Evolutionary conservation across 2,797 vertebrate genomes (phyloP).

Genomic region (Oreochromis grahami): DNA sequence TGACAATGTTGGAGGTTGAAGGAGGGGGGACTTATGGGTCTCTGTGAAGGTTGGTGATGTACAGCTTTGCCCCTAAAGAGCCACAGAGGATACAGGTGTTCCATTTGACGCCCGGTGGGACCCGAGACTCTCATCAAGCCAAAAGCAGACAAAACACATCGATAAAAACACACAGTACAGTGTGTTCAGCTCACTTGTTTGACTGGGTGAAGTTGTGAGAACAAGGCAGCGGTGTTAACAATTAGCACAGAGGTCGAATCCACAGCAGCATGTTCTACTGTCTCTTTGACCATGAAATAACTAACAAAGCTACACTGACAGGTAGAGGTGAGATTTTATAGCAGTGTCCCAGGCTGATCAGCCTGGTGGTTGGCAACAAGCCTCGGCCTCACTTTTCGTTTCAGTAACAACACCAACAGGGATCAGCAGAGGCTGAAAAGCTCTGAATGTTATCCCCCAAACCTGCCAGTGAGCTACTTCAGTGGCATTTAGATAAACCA

Average conservation of each 20-base stretch:
- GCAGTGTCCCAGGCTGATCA: not conserved
- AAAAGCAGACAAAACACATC: not conserved
- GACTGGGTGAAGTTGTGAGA: not conserved
- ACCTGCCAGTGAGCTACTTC: not conserved
- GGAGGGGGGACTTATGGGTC: not conserved
- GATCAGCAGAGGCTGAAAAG: not conserved
- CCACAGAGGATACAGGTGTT: not conserved
- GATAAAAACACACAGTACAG: not conserved
- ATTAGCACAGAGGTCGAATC: not conserved
- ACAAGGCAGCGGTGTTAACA: not conserved
- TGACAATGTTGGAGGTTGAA: not conserved
- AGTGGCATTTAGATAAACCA: not conserved
- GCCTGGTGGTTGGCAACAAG: not conserved
- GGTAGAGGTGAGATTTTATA: not conserved
- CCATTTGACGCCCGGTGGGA: accelerated
- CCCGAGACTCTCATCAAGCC: not conserved
- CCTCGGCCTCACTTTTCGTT: not conserved
- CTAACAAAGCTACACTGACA: not conserved
- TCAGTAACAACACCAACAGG: not conserved
- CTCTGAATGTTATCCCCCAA: not conserved
- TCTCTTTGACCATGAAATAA: not conserved
- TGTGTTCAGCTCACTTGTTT: not conserved
- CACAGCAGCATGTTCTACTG: not conserved
- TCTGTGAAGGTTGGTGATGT: not conserved
- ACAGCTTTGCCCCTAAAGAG: not conserved